These are phyloP conservation scores for Conger conger DNA, from an alignment of 2,113 vertebrate species.

Conservation along the genomic window DNA sequence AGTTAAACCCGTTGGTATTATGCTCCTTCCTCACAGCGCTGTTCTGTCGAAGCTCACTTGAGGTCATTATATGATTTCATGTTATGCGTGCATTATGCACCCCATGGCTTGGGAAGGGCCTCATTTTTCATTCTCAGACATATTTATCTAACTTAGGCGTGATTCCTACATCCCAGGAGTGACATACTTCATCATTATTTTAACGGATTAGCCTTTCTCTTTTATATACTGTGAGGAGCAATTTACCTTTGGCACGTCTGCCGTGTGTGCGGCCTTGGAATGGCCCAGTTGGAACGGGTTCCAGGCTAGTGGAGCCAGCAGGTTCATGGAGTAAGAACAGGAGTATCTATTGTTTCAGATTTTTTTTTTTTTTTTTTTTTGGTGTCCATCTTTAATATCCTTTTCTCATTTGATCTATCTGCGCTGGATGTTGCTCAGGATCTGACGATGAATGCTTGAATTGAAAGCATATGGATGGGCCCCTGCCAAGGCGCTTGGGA, in stretches of 20 bases:
- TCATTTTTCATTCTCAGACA: conserved; percentile 2
- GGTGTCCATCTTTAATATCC: conserved; percentile 22
- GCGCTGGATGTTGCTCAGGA: conserved; percentile 31
- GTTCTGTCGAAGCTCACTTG: background rate
- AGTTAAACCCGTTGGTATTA: background rate
- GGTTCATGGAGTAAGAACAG: conserved; percentile 7
- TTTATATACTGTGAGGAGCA: background rate
- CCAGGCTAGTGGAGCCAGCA: conserved; percentile 28
- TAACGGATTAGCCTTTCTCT: conserved; percentile 21
- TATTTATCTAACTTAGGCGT: conserved; percentile 22
- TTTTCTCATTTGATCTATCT: conserved; percentile 37
- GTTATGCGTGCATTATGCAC: background rate
- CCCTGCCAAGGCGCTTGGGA: conserved; percentile 18
- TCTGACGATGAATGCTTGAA: conserved; percentile 16
- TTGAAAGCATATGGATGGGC: conserved; percentile 32
- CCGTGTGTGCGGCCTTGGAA: conserved; percentile 1
- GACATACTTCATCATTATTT: background rate
- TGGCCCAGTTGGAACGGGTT: background rate
- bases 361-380: conserved; percentile 48
- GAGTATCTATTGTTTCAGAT: conserved; percentile 27
- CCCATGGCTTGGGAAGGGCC: background rate
- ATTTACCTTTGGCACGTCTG: conserved; percentile 16
- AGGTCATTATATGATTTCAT: background rate
- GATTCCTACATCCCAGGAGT: conserved; percentile 18
- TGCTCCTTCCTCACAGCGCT: background rate